Percentiles rank a stretch among this genome's conserved stretches.
phyloP scores from a whole-genome alignment of 1,140 invertebrate genomes.

The Atopsyche davidsoni region DNA sequence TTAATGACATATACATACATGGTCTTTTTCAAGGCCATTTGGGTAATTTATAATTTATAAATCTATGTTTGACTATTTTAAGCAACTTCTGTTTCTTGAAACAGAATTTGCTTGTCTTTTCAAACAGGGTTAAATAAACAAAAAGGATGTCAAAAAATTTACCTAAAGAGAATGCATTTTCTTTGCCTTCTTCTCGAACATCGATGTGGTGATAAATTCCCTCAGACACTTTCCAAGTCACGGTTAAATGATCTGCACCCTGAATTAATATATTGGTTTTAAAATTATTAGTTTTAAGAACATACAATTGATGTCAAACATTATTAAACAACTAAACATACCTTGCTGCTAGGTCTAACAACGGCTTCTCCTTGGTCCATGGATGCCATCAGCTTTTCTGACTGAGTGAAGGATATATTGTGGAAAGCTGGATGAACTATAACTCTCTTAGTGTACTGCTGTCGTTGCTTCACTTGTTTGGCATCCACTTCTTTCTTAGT shows the following conservation, averaged over 20 bases:
- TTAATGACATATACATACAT: too few species aligned
- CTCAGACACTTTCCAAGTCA: slow-evolving; percentile 97
- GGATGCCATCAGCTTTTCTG: slow-evolving; percentile 81
- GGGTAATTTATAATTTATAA: too few species aligned
- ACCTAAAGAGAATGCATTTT: slow-evolving; percentile 93
- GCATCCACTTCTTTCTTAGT: slow-evolving; percentile 71
- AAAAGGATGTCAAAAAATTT: too few species aligned
- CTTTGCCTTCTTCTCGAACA: slow-evolving; percentile 92
- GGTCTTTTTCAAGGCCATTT: too few species aligned
- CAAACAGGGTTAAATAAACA: too few species aligned
- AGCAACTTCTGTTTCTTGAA: too few species aligned
- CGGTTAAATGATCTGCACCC: slow-evolving; percentile 91
- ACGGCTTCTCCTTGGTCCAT: slow-evolving; percentile 97
- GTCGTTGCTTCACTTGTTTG: slow-evolving; percentile 70
- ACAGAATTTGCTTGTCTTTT: too few species aligned
- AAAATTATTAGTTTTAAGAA: too few species aligned
- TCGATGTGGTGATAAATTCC: slow-evolving; percentile 95
- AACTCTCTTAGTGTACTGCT: slow-evolving; percentile 88
- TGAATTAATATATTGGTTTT: slow-evolving; percentile 38
- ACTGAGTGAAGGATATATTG: slow-evolving; percentile 91
- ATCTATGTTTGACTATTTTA: too few species aligned
- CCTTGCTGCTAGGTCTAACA: slow-evolving; percentile 91
- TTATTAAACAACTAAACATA: slow-evolving; percentile 28
- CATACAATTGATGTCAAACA: slow-evolving; percentile 8
- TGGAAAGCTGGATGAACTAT: slow-evolving; percentile 97